Percentiles rank a stretch among this genome's conserved stretches.
These are phyloP conservation scores for Drosophila ananassae DNA, from an alignment of 1,140 invertebrate genomes.

Conservation along the genomic window DNA sequence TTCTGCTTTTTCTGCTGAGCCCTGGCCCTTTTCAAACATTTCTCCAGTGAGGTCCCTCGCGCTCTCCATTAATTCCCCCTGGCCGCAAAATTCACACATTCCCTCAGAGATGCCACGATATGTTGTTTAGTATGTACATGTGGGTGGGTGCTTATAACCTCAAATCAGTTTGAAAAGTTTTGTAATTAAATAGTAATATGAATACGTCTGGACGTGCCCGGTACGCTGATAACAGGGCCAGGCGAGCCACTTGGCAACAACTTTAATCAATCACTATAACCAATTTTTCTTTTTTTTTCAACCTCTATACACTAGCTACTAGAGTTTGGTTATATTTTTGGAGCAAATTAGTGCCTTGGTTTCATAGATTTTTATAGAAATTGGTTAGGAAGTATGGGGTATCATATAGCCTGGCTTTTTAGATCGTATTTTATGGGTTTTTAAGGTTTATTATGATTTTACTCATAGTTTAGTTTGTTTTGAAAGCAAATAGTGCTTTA, in stretches of 20 bases:
- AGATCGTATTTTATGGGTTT: too few species aligned
- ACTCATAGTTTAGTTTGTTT: too few species aligned
- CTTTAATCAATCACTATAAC: slow-evolving; percentile 42
- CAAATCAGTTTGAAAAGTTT: slow-evolving; percentile 41
- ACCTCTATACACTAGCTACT: too few species aligned
- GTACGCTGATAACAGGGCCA: slow-evolving; percentile 19
- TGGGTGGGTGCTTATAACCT: background rate
- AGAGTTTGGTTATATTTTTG: too few species aligned
- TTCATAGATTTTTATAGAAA: too few species aligned
- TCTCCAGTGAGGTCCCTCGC: slow-evolving; percentile 2
- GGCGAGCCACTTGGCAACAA: slow-evolving; percentile 29
- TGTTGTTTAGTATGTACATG: too few species aligned
- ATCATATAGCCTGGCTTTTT: too few species aligned
- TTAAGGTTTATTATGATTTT: too few species aligned
- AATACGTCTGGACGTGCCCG: slow-evolving; percentile 31
- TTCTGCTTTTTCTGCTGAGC: background rate
- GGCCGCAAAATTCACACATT: slow-evolving; percentile 17
- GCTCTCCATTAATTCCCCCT: background rate
- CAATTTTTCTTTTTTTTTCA: background rate
- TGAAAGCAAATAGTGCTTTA: too few species aligned
- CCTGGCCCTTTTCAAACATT: background rate
- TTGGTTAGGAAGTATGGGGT: too few species aligned
- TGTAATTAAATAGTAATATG: slow-evolving; percentile 50
- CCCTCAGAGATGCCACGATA: background rate
- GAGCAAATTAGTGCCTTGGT: too few species aligned